Conservation (phyloP, 2,888 invertebrate species). For the Drosophila ezoana region DNA sequence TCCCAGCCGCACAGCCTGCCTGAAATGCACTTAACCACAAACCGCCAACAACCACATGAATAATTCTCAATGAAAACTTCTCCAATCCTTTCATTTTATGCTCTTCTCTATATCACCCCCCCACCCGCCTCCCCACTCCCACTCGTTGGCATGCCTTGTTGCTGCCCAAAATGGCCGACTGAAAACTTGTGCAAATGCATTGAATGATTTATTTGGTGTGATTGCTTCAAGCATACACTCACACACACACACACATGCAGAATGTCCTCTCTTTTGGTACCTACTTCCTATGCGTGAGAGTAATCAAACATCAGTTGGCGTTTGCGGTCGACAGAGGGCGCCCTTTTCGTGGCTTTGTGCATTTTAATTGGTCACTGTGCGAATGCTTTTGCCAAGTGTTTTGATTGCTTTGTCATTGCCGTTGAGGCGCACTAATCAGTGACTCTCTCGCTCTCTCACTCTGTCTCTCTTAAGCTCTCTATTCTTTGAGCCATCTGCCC, state of each 20-base stretch:
- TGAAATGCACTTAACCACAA: slow-evolving; percentile 48
- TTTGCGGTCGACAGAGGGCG: slow-evolving; percentile 69
- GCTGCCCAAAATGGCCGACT: slow-evolving; percentile 63
- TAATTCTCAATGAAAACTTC: slow-evolving; percentile 63
- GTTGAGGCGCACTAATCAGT: slow-evolving; percentile 60
- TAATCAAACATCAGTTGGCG: slow-evolving; percentile 62
- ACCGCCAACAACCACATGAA: slow-evolving; percentile 56
- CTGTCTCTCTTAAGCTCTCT: background rate
- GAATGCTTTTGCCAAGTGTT: slow-evolving; percentile 64
- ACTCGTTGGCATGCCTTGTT: slow-evolving; percentile 1
- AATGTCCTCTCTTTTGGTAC: slow-evolving; percentile 1
- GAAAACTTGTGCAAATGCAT: slow-evolving; percentile 68
- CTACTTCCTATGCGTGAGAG: slow-evolving; percentile 35
- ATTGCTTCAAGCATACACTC: slow-evolving; percentile 62
- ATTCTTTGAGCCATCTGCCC: background rate
- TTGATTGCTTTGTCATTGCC: slow-evolving; percentile 78
- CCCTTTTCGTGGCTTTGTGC: slow-evolving; percentile 66
- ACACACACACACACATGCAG: slow-evolving; percentile 7
- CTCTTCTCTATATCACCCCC: background rate
- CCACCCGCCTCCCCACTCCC: background rate
- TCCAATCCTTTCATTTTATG: slow-evolving; percentile 23
- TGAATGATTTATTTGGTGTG: slow-evolving; percentile 80
- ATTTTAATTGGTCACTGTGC: slow-evolving; percentile 74
- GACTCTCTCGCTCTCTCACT: slow-evolving; percentile 12
- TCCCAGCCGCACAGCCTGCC: background rate